phyloP scores from a whole-genome alignment of 2,113 vertebrate species.

The Sardina pilchardus region DNA sequence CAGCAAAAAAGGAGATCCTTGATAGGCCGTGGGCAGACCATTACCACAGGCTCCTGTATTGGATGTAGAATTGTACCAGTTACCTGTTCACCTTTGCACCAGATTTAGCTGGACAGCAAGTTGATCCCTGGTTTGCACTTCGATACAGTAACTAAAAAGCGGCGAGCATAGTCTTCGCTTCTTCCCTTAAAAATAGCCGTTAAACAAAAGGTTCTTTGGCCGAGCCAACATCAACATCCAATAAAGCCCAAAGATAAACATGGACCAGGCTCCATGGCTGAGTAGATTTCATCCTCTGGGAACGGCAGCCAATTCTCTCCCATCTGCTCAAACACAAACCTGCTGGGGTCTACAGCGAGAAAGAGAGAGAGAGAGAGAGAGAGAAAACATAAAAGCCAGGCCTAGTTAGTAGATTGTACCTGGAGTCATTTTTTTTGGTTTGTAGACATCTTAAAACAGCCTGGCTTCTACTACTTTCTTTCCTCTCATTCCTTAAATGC shows the following conservation, averaged over 20 bases:
- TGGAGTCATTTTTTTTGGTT: conserved; percentile 49
- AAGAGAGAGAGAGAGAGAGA: not conserved
- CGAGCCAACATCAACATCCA: conserved; percentile 77
- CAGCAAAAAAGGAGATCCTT: not conserved
- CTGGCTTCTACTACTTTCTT: conserved; percentile 21
- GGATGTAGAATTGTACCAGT: not conserved
- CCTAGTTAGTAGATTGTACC: conserved; percentile 53
- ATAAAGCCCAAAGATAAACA: conserved; percentile 78
- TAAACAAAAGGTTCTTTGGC: conserved; percentile 71
- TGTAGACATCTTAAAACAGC: conserved; percentile 37
- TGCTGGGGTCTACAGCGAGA: conserved; percentile 61
- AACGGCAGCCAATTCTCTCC: conserved; percentile 69
- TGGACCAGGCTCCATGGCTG: conserved; percentile 66
- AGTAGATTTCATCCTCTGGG: conserved; percentile 73
- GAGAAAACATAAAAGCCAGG: conserved; percentile 53
- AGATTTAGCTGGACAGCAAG: not conserved
- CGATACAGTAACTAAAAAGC: conserved; percentile 40
- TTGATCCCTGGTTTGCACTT: conserved; percentile 13
- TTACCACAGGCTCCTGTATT: not conserved
- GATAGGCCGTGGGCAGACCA: not conserved
- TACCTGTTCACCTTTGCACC: conserved; percentile 7
- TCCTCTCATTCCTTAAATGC: conserved; percentile 18
- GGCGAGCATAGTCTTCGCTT: conserved; percentile 40
- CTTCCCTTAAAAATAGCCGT: conserved; percentile 66
- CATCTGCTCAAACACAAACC: conserved; percentile 76